Base-by-base conservation (phyloP, 92 coral and sea anemone species). In the Phymanthus crucifer region DNA sequence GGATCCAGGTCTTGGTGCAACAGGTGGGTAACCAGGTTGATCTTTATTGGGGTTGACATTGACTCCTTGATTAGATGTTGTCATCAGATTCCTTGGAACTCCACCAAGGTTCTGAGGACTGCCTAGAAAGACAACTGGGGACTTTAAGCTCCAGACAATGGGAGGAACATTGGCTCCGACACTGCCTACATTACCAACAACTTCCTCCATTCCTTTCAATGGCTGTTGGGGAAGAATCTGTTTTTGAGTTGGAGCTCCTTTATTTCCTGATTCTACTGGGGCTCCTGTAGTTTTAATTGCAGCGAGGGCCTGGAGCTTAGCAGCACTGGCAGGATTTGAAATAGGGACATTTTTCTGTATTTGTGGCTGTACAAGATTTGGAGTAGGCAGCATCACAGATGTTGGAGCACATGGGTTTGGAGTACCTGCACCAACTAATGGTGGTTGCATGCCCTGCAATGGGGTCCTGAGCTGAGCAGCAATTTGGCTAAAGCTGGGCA, bases 81-180 rank as follows among this genome's bases (percentile, higher is more conserved):
- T 89, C 72, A 92, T 84, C 50, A 87, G 65, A 75, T 85, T 90
- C 84, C 97, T 76, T 12, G 97, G 94, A 32, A 92, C 97, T 27
- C 94, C 97, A 1, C 92, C 93, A 9, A 92, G 88, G 9, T 88
- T 92, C 71, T 92, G 97, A 47, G 97, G 97, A 43, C 97, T 90
- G 46, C 94, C 93, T 31, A 92, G 83, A 73, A 91, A 92, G 29
- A 92, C 97, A 58, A 92, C 92, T 16, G 97, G 97, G 19, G 91
- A 80, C 80, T 91, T 85, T 38, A 88, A 75, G 54, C 85, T 87
- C 91, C 93, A 88, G 36, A 80, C 80, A 76, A 87, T 64, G 21
- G 86, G 83, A 16, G 94, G 81, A 23, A 87, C 72, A 33, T 80
- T 88, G 4, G 92, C 57, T 23, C 97, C 97, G 79, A 92, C 97